These are phyloP conservation scores for Irena cyanogastra DNA, from an alignment of 2,113 vertebrate species.

Conservation along the genomic window DNA sequence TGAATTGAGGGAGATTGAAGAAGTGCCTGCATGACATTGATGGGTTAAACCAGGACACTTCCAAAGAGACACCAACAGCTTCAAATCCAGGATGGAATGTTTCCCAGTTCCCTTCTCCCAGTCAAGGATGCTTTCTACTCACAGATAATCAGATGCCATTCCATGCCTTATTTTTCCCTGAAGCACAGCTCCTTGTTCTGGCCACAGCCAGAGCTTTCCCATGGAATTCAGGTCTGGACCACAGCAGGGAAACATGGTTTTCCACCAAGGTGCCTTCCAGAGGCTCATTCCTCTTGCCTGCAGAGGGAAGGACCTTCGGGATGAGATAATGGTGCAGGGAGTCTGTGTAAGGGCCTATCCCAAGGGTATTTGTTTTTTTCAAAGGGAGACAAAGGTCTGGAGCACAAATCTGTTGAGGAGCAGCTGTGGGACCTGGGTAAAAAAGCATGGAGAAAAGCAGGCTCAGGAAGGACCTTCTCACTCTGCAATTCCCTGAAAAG, in stretches of 20 bases:
- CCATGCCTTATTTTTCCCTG: not conserved
- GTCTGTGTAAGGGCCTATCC: not conserved
- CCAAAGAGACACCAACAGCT: not conserved
- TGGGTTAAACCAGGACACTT: not conserved
- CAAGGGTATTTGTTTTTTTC: not conserved
- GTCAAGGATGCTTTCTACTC: not conserved
- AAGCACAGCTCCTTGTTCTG: not conserved
- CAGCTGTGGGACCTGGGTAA: not conserved
- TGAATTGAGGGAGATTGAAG: not conserved
- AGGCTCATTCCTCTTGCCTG: not conserved
- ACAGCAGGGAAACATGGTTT: fast-evolving
- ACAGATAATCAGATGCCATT: not conserved
- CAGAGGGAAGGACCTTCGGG: not conserved
- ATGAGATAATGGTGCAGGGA: not conserved
- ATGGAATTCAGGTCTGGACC: not conserved
- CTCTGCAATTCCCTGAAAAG: not conserved
- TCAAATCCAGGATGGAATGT: not conserved
- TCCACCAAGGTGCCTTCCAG: not conserved
- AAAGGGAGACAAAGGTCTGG: not conserved
- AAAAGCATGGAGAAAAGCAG: not conserved
- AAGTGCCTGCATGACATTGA: fast-evolving
- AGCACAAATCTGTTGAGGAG: not conserved
- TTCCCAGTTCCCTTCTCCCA: not conserved
- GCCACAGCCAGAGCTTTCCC: not conserved
- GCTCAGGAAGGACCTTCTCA: not conserved